phyloP scores from a whole-genome alignment of 2,797 vertebrate genomes.

The Aselliscus stoliczkanus region DNA sequence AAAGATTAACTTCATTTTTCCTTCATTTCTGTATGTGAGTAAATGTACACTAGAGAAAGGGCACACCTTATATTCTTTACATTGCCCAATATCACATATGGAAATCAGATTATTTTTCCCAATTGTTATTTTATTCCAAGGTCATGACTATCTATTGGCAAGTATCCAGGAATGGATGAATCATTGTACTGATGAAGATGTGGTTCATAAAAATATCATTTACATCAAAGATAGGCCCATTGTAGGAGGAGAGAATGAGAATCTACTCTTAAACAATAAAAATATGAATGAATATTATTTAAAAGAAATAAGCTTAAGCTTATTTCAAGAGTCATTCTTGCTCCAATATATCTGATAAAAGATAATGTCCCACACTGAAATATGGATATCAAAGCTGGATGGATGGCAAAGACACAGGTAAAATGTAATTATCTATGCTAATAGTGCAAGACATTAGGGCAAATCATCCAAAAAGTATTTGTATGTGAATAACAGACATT shows the following conservation, averaged over 20 bases:
- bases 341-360: not conserved
- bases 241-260: not conserved
- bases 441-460: not conserved
- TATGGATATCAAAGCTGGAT: not conserved
- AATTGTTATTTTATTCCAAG: conserved; percentile 10
- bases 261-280: conserved; percentile 11
- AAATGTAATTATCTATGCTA: conserved; percentile 27
- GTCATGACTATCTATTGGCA: not conserved
- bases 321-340: not conserved
- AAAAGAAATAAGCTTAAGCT: conserved; percentile 12
- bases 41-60: not conserved
- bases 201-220: conserved; percentile 33
- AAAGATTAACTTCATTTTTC: conserved; percentile 8
- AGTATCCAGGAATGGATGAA: conserved; percentile 14
- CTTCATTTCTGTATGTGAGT: not conserved
- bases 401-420: not conserved
- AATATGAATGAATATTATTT: conserved; percentile 8
- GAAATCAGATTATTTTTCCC: conserved; percentile 37
- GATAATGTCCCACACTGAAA: not conserved
- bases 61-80: not conserved
- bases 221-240: not conserved
- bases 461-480: conserved; percentile 11
- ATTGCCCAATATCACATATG: not conserved
- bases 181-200: conserved; percentile 13
- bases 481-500: not conserved